Base-by-base conservation (phyloP, 1,140 invertebrate species). In the Myzus persicae region DNA sequence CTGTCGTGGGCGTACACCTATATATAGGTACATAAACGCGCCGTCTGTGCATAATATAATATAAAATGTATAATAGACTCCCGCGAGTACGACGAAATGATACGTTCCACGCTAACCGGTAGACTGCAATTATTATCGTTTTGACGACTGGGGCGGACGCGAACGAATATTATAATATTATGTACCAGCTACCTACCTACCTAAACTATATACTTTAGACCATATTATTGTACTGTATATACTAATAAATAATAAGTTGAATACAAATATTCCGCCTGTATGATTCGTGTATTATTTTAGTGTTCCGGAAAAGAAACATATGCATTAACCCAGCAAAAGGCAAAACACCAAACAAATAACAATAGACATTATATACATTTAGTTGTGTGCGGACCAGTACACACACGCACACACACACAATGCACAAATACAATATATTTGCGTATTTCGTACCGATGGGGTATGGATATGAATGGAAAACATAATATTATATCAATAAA, bases 51-150 rank as follows among this genome's bases (percentile, higher is more conserved):
- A 48, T 85, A 85, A 85, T 31, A 46, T 87, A 82, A 38, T 38
- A 7, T 82, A 82, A 9, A 38, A 82, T 40, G 20, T 40, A 48
- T 38, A 38, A 85, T 85, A 85, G 26, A 76, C 59, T 76, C 42
- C 42, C 9, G 26, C 40, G 24, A 87, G 84, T 87, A 38, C 87
- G 7, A 89, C 46, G 48, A 51, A 89, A 89, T 51, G 87, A 89
- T 89, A 51, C 24, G 51, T 40, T 90, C 36, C 24, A 54, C 26
- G 20, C 31, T 84, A 84, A 54, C 88, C 51, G 51, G 88, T 90
- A 59, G 51, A 59, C 51, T 90, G 38, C 51, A 90, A 90, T 90
- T 90, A 90, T 90, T 90, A 90, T 90, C 36, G 88, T 59, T 90
- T 90, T 40, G 88, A 90, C 51, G 51, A 24, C 48, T 40, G 48